Conservation (phyloP, 2,797 vertebrate genomes). For the Dendrocincla tyrannina region DNA sequence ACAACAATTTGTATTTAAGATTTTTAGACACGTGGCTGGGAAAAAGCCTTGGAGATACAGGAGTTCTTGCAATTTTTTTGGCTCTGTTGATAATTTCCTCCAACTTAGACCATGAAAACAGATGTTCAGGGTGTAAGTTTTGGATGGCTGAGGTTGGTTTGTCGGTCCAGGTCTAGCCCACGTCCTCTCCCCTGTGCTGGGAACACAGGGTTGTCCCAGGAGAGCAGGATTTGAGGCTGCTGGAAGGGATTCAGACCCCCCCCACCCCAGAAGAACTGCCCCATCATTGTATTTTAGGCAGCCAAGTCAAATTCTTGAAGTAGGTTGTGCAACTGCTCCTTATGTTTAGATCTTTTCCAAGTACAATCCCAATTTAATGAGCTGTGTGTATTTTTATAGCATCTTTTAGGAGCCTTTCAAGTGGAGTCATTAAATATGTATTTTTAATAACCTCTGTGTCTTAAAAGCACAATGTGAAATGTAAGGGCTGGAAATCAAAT, state of each 20-base stretch:
- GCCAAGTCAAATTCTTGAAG: neutral
- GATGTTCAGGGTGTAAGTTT: neutral
- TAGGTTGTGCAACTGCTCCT: neutral
- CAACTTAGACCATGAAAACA: fast-evolving
- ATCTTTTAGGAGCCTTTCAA: slow-evolving; percentile 23
- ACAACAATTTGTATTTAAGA: neutral
- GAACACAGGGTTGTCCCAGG: neutral
- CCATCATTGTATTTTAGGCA: neutral
- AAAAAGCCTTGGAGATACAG: neutral
- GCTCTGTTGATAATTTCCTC: neutral
- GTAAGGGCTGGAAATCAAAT: slow-evolving; percentile 17
- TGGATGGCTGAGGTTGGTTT: neutral
- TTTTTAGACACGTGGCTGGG: neutral
- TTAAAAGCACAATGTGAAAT: slow-evolving; percentile 19
- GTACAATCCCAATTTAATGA: neutral
- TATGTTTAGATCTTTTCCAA: neutral
- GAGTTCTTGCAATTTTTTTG: neutral
- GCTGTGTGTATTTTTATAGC: slow-evolving; percentile 10
- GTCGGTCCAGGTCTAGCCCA: neutral
- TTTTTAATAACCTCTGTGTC: slow-evolving; percentile 15
- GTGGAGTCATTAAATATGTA: slow-evolving; percentile 23
- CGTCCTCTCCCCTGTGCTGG: neutral
- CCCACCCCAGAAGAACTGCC: neutral
- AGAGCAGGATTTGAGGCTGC: neutral
- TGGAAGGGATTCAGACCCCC: neutral